Conservation (phyloP, 2,888 invertebrate genomes). For the Geophilus truncorum region DNA sequence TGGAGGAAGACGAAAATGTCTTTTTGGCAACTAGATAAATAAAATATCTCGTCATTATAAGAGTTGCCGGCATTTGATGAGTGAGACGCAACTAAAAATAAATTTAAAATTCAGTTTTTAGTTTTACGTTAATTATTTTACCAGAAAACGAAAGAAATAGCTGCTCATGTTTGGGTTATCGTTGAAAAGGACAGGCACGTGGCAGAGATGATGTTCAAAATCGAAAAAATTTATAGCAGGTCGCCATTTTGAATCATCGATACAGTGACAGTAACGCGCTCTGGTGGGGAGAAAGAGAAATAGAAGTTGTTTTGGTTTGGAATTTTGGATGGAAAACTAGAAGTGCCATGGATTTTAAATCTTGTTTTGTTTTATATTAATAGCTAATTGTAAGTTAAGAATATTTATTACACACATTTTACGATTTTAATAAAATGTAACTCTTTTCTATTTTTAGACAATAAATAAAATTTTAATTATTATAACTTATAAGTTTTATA, state of each 20-base stretch:
- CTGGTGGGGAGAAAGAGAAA: background rate
- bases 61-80: background rate
- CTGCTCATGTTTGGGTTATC: background rate
- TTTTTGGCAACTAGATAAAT: background rate
- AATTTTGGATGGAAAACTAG: background rate
- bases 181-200: background rate
- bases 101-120: background rate
- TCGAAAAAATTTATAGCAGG: background rate
- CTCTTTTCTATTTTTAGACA: background rate
- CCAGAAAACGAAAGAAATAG: background rate
- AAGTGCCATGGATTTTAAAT: background rate
- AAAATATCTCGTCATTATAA: too few relatives aligned
- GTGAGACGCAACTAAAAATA: background rate
- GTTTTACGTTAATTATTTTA: background rate
- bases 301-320: too few relatives aligned
- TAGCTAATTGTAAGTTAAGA: too few relatives aligned
- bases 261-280: background rate
- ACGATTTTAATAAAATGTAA: too few relatives aligned
- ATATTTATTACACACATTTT: too few relatives aligned
- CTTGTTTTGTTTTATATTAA: too few relatives aligned
- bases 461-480: background rate
- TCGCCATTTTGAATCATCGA: background rate
- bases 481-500: too few relatives aligned
- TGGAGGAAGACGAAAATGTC: background rate
- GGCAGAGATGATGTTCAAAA: background rate